A percentile compares a stretch with the other conserved stretches of the same genome.
Evolutionary conservation across 2,888 invertebrate species (phyloP).

Genomic region (Diogma glabrata): DNA sequence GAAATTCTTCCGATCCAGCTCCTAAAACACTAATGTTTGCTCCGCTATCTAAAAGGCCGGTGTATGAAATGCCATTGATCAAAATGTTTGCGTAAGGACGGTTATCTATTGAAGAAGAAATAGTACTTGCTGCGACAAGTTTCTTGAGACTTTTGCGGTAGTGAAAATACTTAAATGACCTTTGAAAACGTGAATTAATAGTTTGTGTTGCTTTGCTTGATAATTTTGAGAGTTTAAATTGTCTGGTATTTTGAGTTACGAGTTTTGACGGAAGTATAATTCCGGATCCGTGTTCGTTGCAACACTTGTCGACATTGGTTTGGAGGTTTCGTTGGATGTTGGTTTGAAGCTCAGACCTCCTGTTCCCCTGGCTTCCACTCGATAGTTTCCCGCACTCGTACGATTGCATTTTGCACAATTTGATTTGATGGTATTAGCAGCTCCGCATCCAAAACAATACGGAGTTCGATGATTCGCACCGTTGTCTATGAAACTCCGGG

Average conservation of each 20-base stretch:
- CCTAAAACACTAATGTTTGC: too few species aligned
- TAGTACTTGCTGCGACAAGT: background rate
- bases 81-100: background rate
- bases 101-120: background rate
- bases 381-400: background rate
- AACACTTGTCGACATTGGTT: background rate
- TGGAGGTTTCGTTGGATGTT: background rate
- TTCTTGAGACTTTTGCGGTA: background rate
- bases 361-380: conserved; percentile 1
- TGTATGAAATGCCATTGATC: background rate
- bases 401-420: background rate
- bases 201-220: background rate
- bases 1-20: background rate
- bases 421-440: background rate
- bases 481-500: background rate
- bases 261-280: background rate
- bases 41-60: too few species aligned
- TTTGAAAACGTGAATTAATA: background rate
- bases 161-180: background rate
- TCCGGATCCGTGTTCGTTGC: background rate
- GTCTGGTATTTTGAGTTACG: background rate
- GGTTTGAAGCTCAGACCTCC: background rate
- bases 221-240: background rate
- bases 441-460: background rate
- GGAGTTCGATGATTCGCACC: background rate